phyloP scores from a whole-genome alignment of 2,888 invertebrate genomes.

The Chesias legatella region DNA sequence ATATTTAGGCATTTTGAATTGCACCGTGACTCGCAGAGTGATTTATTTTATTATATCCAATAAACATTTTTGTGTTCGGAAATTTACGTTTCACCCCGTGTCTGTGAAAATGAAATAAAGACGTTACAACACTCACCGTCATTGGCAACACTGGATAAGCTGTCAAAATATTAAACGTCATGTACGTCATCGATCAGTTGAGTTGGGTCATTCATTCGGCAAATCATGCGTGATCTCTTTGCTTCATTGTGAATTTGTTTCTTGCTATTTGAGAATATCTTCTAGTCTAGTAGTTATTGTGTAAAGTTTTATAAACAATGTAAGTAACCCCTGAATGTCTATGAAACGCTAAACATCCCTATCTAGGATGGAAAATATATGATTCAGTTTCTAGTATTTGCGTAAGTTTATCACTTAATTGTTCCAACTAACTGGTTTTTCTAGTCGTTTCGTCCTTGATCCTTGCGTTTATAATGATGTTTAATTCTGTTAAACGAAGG shows the following conservation, averaged over 20 bases:
- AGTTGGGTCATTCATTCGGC: conserved; percentile 37
- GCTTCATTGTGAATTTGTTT: conserved; percentile 37
- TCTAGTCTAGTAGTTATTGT: conserved; percentile 31
- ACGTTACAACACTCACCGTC: too few relatives aligned
- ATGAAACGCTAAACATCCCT: background rate
- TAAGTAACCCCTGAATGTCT: conserved; percentile 27
- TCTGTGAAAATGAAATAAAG: too few relatives aligned
- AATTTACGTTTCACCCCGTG: too few relatives aligned
- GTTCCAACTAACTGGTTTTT: conserved; percentile 55
- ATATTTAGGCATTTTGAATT: too few relatives aligned
- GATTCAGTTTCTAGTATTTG: conserved; percentile 34
- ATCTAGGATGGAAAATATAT: conserved; percentile 1
- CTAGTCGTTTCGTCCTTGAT: conserved; percentile 53
- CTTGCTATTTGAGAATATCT: conserved; percentile 29
- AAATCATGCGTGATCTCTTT: conserved; percentile 56
- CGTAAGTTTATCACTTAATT: conserved; percentile 32
- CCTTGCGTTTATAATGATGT: conserved; percentile 36
- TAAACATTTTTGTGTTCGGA: conserved; percentile 8
- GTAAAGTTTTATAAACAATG: conserved; percentile 29
- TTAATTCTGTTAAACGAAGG: conserved; percentile 10
- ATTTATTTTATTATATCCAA: too few relatives aligned
- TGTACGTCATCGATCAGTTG: too few relatives aligned
- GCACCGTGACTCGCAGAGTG: too few relatives aligned
- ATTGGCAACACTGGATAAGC: too few relatives aligned
- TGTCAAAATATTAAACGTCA: conserved; percentile 26